A percentile compares a stretch with the other conserved stretches of the same genome.
Conservation (phyloP, 2,888 invertebrate species). For the Pseudeuparius sepicola region DNA sequence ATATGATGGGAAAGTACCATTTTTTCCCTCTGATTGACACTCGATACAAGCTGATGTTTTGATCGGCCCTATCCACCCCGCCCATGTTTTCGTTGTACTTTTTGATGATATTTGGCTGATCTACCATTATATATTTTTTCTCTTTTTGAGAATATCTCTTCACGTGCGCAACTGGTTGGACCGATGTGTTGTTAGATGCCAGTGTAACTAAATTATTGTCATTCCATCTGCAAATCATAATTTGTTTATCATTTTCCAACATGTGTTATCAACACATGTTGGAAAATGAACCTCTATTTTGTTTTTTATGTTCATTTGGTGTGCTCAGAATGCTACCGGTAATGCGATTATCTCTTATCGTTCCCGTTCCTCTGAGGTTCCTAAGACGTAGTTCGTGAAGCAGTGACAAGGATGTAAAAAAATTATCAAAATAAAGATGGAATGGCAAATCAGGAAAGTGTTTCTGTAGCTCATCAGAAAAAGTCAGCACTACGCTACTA, state of each 20-base stretch:
- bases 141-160: conserved; percentile 15
- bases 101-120: conserved; percentile 13
- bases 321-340: too few relatives aligned
- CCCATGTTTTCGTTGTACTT: conserved; percentile 20
- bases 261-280: conserved; percentile 6
- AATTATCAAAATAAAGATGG: conserved; percentile 20
- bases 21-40: conserved; percentile 24
- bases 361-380: conserved; percentile 9
- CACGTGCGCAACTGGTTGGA: conserved; percentile 8
- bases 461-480: conserved; percentile 11
- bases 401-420: conserved; percentile 19
- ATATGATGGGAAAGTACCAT: conserved; percentile 25
- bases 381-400: conserved; percentile 13
- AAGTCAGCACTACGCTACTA: conserved; percentile 17
- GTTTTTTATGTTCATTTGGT: too few relatives aligned
- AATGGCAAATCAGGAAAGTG: conserved; percentile 7
- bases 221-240: conserved; percentile 13
- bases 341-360: conserved; percentile 14
- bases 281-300: too few relatives aligned
- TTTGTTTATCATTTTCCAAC: conserved; percentile 10
- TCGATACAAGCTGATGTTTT: conserved; percentile 24
- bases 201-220: conserved; percentile 16
- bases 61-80: conserved; percentile 18
- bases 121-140: conserved; percentile 13
- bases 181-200: conserved; percentile 12